phyloP scores from a whole-genome alignment of 30 jellyfish, hydroid and myxozoan species.

The Turritopsis dohrnii region DNA sequence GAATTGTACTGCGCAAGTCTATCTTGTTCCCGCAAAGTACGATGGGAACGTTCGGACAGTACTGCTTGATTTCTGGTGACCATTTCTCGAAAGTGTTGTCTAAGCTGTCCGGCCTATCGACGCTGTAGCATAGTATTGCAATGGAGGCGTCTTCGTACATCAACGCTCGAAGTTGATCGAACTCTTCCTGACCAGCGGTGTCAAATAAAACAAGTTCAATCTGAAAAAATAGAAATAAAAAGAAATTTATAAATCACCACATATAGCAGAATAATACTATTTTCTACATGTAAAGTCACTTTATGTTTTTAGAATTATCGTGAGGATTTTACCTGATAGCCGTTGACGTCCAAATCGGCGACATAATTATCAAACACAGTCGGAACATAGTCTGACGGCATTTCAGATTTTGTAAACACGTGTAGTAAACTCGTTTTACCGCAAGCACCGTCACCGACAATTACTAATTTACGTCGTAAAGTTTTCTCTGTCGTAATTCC shows the following conservation, averaged over 20 bases:
- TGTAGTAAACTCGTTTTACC: slow-evolving; percentile 97
- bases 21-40: slow-evolving; percentile 95
- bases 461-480: slow-evolving; percentile 73
- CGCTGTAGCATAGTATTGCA: slow-evolving; percentile 86
- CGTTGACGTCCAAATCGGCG: slow-evolving; percentile 95
- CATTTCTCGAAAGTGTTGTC: slow-evolving; percentile 94
- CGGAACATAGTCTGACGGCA: slow-evolving; percentile 98
- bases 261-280: background rate
- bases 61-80: slow-evolving; percentile 99
- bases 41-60: slow-evolving; percentile 98
- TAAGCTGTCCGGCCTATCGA: slow-evolving; percentile 87
- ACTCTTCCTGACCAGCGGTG: slow-evolving; percentile 99
- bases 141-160: slow-evolving; percentile 98
- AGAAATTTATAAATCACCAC: background rate
- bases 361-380: slow-evolving; percentile 98
- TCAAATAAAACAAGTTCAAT: slow-evolving; percentile 98
- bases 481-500: background rate
- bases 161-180: slow-evolving; percentile 92
- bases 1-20: slow-evolving; percentile 83
- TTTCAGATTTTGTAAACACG: slow-evolving; percentile 92
- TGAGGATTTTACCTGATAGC: slow-evolving; percentile 42
- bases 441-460: slow-evolving; percentile 99
- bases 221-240: slow-evolving; percentile 17
- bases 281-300: no score
- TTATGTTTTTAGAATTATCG: no score